These are phyloP conservation scores for Drosophila helvetica DNA, from an alignment of 2,888 invertebrate genomes.

Conservation along the genomic window DNA sequence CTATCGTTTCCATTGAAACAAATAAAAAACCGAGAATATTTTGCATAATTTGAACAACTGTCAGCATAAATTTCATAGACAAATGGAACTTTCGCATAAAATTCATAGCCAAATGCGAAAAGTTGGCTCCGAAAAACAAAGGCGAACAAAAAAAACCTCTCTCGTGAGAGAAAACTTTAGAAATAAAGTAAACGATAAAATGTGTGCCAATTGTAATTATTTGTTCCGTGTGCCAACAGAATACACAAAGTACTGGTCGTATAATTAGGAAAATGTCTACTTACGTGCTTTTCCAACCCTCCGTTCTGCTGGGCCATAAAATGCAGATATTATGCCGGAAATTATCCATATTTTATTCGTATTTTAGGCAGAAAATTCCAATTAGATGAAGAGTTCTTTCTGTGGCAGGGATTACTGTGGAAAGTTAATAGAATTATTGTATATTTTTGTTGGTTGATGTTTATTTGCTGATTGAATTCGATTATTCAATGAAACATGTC, in stretches of 20 bases:
- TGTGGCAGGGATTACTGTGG: not conserved
- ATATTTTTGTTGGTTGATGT: not conserved
- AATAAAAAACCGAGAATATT: conserved; percentile 18
- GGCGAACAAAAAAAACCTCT: conserved; percentile 12
- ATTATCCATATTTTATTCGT: conserved; percentile 10
- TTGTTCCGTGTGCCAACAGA: conserved; percentile 39
- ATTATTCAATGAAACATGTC: conserved; percentile 35
- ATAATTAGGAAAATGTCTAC: conserved; percentile 44
- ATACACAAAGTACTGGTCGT: conserved; percentile 3
- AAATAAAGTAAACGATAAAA: conserved; percentile 68
- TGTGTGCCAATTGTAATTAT: conserved; percentile 67
- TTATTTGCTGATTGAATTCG: conserved; percentile 53
- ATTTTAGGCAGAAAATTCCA: not conserved
- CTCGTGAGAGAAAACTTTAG: conserved; percentile 45
- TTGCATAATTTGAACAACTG: conserved; percentile 64
- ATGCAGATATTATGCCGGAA: conserved; percentile 36
- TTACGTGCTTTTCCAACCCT: not conserved
- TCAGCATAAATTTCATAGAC: conserved; percentile 59
- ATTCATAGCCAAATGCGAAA: conserved; percentile 59
- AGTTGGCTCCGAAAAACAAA: conserved; percentile 46
- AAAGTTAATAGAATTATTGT: not conserved
- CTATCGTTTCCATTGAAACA: not conserved
- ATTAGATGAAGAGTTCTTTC: not conserved
- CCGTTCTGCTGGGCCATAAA: conserved; percentile 20
- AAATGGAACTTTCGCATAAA: conserved; percentile 55